Conservation (phyloP, 2,113 vertebrate species). For the Rattus rattus region DNA sequence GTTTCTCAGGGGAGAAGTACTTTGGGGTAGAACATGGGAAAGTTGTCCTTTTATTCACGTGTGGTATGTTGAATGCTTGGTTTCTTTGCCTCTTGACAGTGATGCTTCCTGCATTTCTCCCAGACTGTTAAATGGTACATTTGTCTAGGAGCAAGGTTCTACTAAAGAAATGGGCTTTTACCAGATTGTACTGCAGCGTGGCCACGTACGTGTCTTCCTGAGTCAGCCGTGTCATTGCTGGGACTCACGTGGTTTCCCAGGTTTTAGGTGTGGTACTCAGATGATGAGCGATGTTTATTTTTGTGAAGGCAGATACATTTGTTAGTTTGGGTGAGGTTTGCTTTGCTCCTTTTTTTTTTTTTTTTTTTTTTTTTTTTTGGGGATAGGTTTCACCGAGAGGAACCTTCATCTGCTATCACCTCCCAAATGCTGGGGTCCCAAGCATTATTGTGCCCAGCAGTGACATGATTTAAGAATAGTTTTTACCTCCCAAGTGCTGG, state of each 20-base stretch:
- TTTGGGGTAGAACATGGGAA: rapidly evolving
- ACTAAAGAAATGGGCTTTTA: rapidly evolving
- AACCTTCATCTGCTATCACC: not conserved
- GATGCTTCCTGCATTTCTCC: not conserved
- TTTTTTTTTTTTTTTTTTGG: not conserved
- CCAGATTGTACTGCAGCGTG: rapidly evolving
- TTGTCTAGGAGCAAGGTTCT: not conserved
- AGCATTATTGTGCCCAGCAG: not conserved
- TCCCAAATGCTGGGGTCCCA: not conserved
- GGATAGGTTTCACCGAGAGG: not conserved
- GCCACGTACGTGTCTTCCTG: not conserved
- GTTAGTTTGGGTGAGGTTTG: not conserved
- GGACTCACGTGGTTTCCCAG: too few relatives aligned
- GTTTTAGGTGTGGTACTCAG: not conserved
- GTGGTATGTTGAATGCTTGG: not conserved
- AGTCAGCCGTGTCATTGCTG: not conserved
- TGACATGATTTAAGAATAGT: not conserved
- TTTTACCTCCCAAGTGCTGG: not conserved
- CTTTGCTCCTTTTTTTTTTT: not conserved
- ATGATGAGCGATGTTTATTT: not conserved
- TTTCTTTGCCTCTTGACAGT: not conserved
- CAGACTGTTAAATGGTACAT: not conserved
- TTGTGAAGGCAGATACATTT: not conserved
- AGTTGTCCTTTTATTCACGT: rapidly evolving
- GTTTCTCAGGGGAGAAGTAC: not conserved